Evolutionary conservation across 2,888 invertebrate genomes (phyloP).

Genomic region (Cepaea hortensis): DNA sequence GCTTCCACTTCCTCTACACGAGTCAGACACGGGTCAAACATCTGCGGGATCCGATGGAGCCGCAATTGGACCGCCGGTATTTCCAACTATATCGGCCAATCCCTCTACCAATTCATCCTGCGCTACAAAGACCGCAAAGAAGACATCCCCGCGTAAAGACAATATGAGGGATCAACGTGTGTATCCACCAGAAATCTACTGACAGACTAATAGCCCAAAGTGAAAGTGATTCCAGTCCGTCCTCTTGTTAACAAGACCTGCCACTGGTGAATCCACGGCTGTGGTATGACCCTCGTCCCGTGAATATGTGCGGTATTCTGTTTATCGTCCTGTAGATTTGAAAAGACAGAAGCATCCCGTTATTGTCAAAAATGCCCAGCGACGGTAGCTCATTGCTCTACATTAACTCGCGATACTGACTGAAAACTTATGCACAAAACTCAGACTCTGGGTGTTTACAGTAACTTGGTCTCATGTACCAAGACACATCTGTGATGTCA

Average conservation of each 20-base stretch:
- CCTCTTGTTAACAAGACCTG: conserved; percentile 26
- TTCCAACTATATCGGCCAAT: not conserved
- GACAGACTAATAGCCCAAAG: conserved; percentile 61
- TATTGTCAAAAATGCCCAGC: no score
- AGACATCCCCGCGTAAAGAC: conserved; percentile 50
- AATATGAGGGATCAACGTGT: conserved; percentile 61
- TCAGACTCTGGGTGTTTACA: no score
- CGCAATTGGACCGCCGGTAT: not conserved
- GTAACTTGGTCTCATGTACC: no score
- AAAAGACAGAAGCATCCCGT: no score
- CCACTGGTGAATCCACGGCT: no score
- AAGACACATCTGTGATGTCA: no score
- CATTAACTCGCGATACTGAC: no score
- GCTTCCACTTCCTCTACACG: conserved; percentile 47
- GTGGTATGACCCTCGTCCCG: no score
- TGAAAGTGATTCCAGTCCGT: conserved; percentile 59
- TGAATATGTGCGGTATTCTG: no score
- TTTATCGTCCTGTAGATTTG: no score
- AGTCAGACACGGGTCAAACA: conserved; percentile 35
- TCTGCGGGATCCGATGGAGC: conserved; percentile 14
- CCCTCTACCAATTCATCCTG: conserved; percentile 4
- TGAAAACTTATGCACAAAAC: no score
- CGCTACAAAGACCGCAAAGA: conserved; percentile 39
- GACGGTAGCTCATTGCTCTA: no score
- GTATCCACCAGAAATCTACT: conserved; percentile 64